Percentiles rank a stretch among this genome's conserved stretches.
Conservation (phyloP, 2,888 invertebrate species). For the Watsonalla cultraria region DNA sequence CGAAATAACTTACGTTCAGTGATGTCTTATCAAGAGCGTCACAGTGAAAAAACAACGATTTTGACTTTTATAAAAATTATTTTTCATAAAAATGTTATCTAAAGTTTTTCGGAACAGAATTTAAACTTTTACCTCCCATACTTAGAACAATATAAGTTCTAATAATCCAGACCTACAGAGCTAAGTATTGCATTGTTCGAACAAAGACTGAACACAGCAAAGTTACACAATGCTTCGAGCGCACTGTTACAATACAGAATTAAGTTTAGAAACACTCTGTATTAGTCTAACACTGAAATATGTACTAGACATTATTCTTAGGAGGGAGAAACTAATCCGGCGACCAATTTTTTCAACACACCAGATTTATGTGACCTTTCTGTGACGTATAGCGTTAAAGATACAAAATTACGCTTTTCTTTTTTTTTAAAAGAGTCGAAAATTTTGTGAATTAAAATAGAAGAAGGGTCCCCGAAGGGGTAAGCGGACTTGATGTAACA, state of each 20-base stretch:
- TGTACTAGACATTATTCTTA: neutral
- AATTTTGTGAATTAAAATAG: too few relatives aligned
- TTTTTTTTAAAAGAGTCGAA: too few relatives aligned
- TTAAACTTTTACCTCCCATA: neutral
- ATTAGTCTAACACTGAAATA: neutral
- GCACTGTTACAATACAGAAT: constrained; percentile 14
- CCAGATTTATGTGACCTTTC: neutral
- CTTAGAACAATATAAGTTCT: constrained; percentile 3
- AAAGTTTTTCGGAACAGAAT: neutral
- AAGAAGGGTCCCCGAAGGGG: too few relatives aligned
- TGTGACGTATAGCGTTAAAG: too few relatives aligned
- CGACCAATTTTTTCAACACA: neutral
- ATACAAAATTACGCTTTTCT: too few relatives aligned
- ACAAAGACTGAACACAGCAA: constrained; percentile 1
- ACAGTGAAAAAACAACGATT: too few relatives aligned
- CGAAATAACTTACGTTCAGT: too few relatives aligned
- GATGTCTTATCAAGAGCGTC: too few relatives aligned
- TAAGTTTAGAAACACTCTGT: constrained; percentile 14
- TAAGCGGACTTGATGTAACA: too few relatives aligned
- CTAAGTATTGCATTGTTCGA: constrained; percentile 6
- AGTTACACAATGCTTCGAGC: constrained; percentile 8
- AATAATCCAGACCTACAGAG: constrained; percentile 4
- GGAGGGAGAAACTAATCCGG: neutral
- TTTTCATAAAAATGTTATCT: too few relatives aligned
- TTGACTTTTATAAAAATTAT: too few relatives aligned